Conservation (phyloP, 2,888 invertebrate species). For the Xestia ashworthii region DNA sequence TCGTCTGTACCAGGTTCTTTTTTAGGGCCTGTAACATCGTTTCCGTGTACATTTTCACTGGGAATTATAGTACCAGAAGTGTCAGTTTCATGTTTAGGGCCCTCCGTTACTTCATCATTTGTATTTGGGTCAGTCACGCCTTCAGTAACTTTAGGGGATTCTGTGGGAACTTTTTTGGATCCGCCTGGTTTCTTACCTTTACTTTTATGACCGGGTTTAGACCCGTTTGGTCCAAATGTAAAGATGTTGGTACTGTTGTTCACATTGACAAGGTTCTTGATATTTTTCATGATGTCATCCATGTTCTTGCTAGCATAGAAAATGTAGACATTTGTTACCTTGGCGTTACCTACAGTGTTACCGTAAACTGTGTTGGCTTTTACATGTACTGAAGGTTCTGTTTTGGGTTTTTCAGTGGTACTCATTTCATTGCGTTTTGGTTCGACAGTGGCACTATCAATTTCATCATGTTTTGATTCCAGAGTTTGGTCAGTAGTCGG, state of each 20-base stretch:
- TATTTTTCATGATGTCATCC: constrained; percentile 59
- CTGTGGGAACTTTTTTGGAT: not conserved
- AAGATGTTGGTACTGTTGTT: constrained; percentile 60
- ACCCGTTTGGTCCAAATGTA: constrained; percentile 37
- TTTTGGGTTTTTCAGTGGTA: constrained; percentile 24
- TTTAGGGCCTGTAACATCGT: not conserved
- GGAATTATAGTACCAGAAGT: not conserved
- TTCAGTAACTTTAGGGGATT: constrained; percentile 17
- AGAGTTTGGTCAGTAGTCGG: not conserved
- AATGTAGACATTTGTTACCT: constrained; percentile 81
- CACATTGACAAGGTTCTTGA: constrained; percentile 58
- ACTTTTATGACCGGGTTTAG: constrained; percentile 17
- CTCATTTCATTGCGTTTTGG: not conserved
- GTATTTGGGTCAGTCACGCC: constrained; percentile 18
- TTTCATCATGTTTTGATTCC: not conserved
- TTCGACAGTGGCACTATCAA: not conserved
- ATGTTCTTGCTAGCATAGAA: constrained; percentile 71
- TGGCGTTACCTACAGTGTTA: constrained; percentile 74
- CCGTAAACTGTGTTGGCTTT: constrained; percentile 73
- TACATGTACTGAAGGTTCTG: constrained; percentile 54
- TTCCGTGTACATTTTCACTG: constrained; percentile 14
- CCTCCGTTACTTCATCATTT: not conserved
- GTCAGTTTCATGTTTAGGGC: not conserved
- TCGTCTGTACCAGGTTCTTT: not conserved
- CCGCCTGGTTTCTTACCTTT: not conserved